Conservation (phyloP, 2,797 vertebrate species). For the Potorous gilbertii region DNA sequence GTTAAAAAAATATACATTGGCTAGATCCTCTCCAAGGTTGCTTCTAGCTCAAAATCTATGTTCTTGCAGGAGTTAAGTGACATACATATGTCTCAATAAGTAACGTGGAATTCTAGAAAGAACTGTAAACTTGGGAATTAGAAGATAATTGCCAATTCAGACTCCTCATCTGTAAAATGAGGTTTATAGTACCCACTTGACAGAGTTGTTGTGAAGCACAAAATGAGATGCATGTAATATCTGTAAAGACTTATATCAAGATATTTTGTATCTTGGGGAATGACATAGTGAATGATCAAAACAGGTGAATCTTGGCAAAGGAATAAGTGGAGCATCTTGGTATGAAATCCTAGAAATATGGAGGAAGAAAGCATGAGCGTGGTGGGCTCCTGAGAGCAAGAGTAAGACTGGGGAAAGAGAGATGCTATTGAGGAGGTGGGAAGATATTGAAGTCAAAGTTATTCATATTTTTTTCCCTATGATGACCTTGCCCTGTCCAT, state of each 20-base stretch:
- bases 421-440: background rate
- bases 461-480: too few species aligned
- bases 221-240: background rate
- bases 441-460: fast-evolving
- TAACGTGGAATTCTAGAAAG: background rate
- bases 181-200: background rate
- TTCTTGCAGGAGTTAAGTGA: background rate
- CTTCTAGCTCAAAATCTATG: background rate
- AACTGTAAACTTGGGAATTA: background rate
- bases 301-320: background rate
- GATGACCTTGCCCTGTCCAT: background rate
- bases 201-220: background rate
- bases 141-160: background rate
- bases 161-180: background rate
- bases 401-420: background rate
- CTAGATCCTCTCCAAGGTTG: background rate
- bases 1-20: background rate
- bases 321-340: background rate
- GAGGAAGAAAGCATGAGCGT: background rate
- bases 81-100: background rate
- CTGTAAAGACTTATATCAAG: background rate
- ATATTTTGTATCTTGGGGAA: background rate
- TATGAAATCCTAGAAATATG: background rate
- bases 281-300: background rate
- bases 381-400: background rate